A percentile compares a stretch with the other conserved stretches of the same genome.
phyloP scores from a whole-genome alignment of 2,888 invertebrate species.

The Frankliniella intonsa region DNA sequence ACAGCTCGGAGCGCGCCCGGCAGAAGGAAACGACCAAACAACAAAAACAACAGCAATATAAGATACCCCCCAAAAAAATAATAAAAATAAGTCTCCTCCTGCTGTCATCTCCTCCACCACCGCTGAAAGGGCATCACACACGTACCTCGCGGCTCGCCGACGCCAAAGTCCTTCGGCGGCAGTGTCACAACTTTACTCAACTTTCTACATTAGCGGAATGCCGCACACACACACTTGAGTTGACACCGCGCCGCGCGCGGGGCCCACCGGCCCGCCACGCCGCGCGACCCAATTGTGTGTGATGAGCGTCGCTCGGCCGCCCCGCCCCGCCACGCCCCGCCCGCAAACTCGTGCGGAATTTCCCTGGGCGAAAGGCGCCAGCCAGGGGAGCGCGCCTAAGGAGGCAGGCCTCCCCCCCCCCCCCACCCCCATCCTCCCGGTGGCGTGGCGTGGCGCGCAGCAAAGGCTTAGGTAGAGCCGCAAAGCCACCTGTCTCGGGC shows the following conservation, averaged over 20 bases:
- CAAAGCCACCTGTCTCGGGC: constrained; percentile 16
- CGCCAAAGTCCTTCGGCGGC: no score
- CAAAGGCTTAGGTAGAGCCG: background rate
- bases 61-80: no score
- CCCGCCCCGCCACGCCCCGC: background rate
- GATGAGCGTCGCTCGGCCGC: no score
- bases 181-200: no score
- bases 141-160: background rate
- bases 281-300: no score
- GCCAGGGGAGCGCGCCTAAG: background rate
- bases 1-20: no score
- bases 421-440: background rate
- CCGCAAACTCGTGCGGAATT: background rate
- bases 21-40: no score
- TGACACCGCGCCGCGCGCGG: background rate
- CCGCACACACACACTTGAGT: background rate
- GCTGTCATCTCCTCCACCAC: no score
- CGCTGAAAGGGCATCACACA: no score
- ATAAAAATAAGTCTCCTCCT: no score
- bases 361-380: constrained; percentile 8
- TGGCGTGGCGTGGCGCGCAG: no score
- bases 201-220: background rate
- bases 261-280: background rate
- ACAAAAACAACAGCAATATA: no score
- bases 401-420: background rate